phyloP scores from a whole-genome alignment of 2,888 invertebrate genomes.

The Melieria picta region DNA sequence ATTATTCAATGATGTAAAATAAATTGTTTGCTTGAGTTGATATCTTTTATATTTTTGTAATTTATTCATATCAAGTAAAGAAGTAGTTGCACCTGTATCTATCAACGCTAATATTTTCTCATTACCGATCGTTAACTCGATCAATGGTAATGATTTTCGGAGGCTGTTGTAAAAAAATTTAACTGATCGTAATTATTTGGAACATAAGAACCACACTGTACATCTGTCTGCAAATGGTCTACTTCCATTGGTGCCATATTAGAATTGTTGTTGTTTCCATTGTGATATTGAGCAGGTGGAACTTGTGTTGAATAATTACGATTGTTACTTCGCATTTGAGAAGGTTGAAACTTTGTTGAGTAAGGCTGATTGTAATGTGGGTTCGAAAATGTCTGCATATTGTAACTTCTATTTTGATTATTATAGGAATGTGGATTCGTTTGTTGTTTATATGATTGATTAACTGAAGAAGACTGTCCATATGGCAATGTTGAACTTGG shows the following conservation, averaged over 20 bases:
- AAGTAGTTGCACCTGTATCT: conserved; percentile 42
- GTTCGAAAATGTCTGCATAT: conserved; percentile 27
- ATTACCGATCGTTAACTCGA: conserved; percentile 40
- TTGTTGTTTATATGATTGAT: conserved; percentile 8
- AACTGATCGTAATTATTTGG: conserved; percentile 36
- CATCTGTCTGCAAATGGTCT: conserved; percentile 36
- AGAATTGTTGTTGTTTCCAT: conserved; percentile 7
- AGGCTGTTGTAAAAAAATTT: conserved; percentile 42
- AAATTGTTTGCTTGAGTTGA: background rate
- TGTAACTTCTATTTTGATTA: conserved; percentile 15
- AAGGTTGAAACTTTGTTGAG: no score
- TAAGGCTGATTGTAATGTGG: no score
- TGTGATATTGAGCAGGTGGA: background rate
- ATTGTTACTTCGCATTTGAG: no score
- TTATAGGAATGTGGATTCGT: conserved; percentile 19
- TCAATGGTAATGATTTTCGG: conserved; percentile 41
- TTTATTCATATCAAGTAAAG: conserved; percentile 36
- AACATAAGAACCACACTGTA: conserved; percentile 24
- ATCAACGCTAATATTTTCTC: conserved; percentile 40
- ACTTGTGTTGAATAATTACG: conserved; percentile 3
- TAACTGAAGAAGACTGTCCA: background rate
- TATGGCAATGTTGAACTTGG: conserved; percentile 29
- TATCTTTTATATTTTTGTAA: conserved; percentile 33
- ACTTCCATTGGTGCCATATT: conserved; percentile 31
- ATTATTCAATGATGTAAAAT: conserved; percentile 40